A percentile compares a stretch with the other conserved stretches of the same genome.
Evolutionary conservation across 2,888 invertebrate genomes (phyloP).

Genomic region (Formica aserva): DNA sequence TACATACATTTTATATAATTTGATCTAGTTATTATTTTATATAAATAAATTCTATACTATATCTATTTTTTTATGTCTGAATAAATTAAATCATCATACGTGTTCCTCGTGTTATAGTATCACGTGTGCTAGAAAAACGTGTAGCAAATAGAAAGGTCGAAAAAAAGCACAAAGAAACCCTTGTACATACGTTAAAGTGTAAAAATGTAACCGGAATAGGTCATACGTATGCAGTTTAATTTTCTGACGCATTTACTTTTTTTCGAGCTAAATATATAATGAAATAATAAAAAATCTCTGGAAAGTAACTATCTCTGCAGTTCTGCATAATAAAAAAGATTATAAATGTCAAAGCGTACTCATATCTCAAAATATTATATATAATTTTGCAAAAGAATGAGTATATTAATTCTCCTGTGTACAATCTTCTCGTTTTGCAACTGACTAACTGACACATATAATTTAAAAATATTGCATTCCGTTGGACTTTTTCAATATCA

Average conservation of each 20-base stretch:
- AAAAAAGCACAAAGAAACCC: neutral
- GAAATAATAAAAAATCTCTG: conserved; percentile 21
- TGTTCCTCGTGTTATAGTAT: neutral
- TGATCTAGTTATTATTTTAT: neutral
- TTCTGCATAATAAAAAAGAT: conserved; percentile 17
- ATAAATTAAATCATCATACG: neutral
- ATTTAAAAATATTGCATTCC: neutral
- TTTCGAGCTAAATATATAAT: conserved; percentile 35
- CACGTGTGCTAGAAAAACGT: neutral
- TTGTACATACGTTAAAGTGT: neutral
- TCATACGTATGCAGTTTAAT: conserved; percentile 14
- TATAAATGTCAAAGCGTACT: conserved; percentile 26
- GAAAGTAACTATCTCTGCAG: neutral
- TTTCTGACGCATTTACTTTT: conserved; percentile 23
- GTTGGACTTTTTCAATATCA: neutral
- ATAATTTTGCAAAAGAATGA: neutral
- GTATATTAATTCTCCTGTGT: neutral
- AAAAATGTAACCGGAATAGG: conserved; percentile 6
- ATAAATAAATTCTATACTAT: neutral
- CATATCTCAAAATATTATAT: neutral
- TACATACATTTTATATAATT: neutral
- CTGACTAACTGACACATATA: neutral
- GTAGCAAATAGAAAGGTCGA: conserved; percentile 1
- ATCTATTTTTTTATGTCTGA: neutral
- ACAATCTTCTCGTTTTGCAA: too few species aligned